These are phyloP conservation scores for Drosophila albomicans DNA, from an alignment of 1,140 invertebrate species.

Conservation along the genomic window DNA sequence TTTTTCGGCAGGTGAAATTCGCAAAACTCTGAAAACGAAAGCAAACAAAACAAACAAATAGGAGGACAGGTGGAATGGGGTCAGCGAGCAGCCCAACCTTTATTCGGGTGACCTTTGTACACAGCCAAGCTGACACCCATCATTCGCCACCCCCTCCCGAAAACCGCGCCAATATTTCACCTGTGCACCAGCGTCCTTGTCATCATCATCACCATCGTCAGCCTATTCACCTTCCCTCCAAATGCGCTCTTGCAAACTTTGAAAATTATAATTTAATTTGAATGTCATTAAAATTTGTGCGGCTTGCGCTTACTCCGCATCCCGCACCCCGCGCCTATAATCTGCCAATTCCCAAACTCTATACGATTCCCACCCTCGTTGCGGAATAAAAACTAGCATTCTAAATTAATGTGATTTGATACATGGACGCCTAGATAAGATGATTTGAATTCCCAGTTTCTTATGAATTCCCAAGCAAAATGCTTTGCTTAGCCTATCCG, in stretches of 20 bases:
- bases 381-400: conserved; percentile 23
- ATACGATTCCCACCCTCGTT: not conserved
- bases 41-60: conserved; percentile 65
- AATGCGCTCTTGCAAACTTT: conserved; percentile 62
- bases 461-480: not conserved
- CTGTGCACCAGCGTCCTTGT: conserved; percentile 71
- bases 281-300: conserved; percentile 80
- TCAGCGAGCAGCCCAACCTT: conserved; percentile 36
- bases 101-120: conserved; percentile 54
- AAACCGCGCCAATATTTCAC: conserved; percentile 29
- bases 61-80: conserved; percentile 13
- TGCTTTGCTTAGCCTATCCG: not conserved
- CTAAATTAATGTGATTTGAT: conserved; percentile 7
- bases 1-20: conserved; percentile 61
- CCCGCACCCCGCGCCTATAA: not conserved
- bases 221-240: not conserved
- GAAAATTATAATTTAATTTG: conserved; percentile 83
- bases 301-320: conserved; percentile 25
- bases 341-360: not conserved
- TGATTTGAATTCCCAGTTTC: not conserved
- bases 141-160: not conserved
- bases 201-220: conserved; percentile 52
- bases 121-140: conserved; percentile 35
- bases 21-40: conserved; percentile 78
- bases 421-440: not conserved